phyloP scores from a whole-genome alignment of 2,888 invertebrate species.

The Chymomyza procnemis region DNA sequence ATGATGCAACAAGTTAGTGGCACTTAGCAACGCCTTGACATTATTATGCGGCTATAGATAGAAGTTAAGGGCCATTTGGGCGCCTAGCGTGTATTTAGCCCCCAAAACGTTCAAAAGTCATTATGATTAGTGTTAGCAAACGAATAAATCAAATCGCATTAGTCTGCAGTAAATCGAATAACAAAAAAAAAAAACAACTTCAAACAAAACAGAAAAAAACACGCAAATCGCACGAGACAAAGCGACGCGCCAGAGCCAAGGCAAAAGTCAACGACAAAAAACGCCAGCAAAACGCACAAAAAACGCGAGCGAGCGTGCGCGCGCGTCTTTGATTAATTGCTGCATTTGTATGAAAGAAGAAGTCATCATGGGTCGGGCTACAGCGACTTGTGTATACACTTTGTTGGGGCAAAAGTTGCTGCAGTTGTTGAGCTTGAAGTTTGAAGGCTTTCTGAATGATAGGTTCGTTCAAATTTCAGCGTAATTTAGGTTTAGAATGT shows the following conservation, averaged over 20 bases:
- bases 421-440: too few species aligned
- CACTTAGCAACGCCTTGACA: conserved; percentile 1
- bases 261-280: conserved; percentile 22
- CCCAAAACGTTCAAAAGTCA: conserved; percentile 37
- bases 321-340: conserved; percentile 56
- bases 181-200: conserved; percentile 5
- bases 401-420: too few species aligned
- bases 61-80: neutral
- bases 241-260: conserved; percentile 12
- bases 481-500: too few species aligned
- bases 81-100: neutral
- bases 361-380: neutral
- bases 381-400: neutral
- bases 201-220: conserved; percentile 17
- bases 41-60: conserved; percentile 23
- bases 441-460: too few species aligned
- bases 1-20: neutral
- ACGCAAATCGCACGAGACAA: conserved; percentile 41
- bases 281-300: conserved; percentile 45
- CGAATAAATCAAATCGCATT: conserved; percentile 48
- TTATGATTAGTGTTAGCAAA: conserved; percentile 29
- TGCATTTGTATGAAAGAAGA: neutral
- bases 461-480: too few species aligned
- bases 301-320: conserved; percentile 43
- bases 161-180: conserved; percentile 4